Evolutionary conservation across 2,797 vertebrate species (phyloP).

Genomic region (Phylloscopus collybita): DNA sequence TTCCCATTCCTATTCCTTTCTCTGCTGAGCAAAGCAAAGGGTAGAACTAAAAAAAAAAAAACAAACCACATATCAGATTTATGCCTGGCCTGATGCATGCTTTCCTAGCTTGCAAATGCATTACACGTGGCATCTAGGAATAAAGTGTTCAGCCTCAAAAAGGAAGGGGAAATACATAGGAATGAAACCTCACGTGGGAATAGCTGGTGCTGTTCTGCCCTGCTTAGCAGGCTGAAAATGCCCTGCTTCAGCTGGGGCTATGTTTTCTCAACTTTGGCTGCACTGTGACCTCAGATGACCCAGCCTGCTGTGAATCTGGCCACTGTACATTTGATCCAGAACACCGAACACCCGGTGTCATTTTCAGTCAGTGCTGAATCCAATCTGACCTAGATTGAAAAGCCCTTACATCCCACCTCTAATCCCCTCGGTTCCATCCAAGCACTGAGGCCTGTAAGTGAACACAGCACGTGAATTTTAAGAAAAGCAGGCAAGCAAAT

Average conservation of each 20-base stretch:
- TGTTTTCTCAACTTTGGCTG: conserved; percentile 32
- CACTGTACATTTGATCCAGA: conserved; percentile 27
- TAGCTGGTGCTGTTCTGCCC: not conserved
- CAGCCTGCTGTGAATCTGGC: conserved; percentile 18
- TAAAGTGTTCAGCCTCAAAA: not conserved
- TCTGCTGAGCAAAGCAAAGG: not conserved
- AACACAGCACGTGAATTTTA: not conserved
- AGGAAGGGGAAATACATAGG: not conserved
- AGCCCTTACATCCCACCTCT: conserved; percentile 14
- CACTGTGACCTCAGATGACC: conserved; percentile 27
- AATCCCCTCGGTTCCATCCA: not conserved
- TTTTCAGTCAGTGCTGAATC: conserved; percentile 37
- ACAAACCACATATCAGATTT: not conserved
- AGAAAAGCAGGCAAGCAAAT: not conserved
- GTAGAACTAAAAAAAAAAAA: not conserved
- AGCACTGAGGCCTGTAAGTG: not conserved
- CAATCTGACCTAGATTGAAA: conserved; percentile 13
- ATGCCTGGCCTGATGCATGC: not conserved
- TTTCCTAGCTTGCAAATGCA: not conserved
- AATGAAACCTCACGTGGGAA: not conserved
- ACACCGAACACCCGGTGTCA: not conserved
- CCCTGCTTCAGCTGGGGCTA: not conserved
- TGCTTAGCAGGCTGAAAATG: not conserved
- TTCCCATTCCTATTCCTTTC: not conserved
- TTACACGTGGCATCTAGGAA: not conserved